phyloP scores from a whole-genome alignment of 2,797 vertebrate species.

The Paedocypris micromegethes region DNA sequence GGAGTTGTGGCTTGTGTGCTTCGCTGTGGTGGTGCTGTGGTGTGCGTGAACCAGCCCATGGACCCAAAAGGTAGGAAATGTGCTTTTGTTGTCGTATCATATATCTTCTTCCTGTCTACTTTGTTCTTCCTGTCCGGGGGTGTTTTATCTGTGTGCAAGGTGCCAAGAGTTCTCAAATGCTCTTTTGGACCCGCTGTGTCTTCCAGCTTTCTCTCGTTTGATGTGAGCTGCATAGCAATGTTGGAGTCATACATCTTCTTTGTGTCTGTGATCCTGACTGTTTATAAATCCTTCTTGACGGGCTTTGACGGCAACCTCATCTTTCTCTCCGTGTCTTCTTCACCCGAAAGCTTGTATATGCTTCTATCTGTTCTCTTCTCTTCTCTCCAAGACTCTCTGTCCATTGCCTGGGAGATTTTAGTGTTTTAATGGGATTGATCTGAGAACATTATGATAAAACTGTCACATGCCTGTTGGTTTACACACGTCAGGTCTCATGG shows the following conservation, averaged over 20 bases:
- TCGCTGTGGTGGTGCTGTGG: conserved; percentile 31
- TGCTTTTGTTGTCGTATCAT: conserved; percentile 28
- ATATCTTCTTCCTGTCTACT: conserved; percentile 14
- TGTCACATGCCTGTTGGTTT: no score
- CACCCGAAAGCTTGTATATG: conserved; percentile 14
- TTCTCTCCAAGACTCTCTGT: conserved; percentile 10
- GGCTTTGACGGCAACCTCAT: conserved; percentile 28
- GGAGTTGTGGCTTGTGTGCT: conserved; percentile 31
- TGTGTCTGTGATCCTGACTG: conserved; percentile 27
- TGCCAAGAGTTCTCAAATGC: conserved; percentile 46
- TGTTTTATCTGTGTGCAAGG: conserved; percentile 26
- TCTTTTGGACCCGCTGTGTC: conserved; percentile 43
- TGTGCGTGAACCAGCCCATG: conserved; percentile 32
- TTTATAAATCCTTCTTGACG: conserved; percentile 30
- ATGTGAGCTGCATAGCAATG: conserved; percentile 37
- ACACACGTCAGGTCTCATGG: no score
- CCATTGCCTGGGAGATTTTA: not conserved
- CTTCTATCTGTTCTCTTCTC: conserved; percentile 19
- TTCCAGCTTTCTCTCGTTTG: conserved; percentile 30
- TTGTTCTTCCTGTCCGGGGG: conserved; percentile 21
- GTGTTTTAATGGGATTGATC: not conserved
- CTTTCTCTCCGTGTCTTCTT: conserved; percentile 27
- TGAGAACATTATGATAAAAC: not conserved
- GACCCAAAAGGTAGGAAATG: conserved; percentile 33
- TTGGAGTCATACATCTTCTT: conserved; percentile 28